Evolutionary conservation across 2,113 vertebrate species (phyloP), one percentile per base, ranked within the genome.

Genomic region (Melanostigma gelatinosum): DNA sequence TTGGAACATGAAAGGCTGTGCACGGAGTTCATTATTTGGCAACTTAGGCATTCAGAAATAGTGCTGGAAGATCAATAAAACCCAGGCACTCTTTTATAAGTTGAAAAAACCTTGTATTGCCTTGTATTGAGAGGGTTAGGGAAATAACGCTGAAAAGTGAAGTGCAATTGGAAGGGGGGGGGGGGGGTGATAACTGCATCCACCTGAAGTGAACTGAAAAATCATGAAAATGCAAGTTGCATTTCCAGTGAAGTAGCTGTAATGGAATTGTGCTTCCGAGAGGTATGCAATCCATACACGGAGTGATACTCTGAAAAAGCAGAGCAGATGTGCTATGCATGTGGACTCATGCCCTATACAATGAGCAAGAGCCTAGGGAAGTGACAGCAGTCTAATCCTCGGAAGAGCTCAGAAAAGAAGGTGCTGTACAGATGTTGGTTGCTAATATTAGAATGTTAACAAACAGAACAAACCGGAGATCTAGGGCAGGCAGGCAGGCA

Each of bases 1-100:
- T 72, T 54, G 32, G 78, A 85, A 78, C 75, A 63, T 80, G n/a
- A 80, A 75, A 75, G 54, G 55, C 38, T 72, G 18, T 42, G 32
- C 40, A 2, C 29, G 18, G 22, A 74, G 65, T 70, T 74, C 63
- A 75, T 72, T 62, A 52, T 46, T 63, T 16, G 9, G 64, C 6
- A 64, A 48, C 36, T 42, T 63, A 29, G n/a, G 55, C 22, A 70
- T 44, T 29, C 29, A 71, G 48, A 77, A 77, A 79, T 42, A 58
- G 36, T 4, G 36, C 34, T 22, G 6, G 24, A 58, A 60, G 3
- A 66, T 42, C 34, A 67, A 66, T 67, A 67, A 36, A n/a, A 72
- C 24, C 0, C 15, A 34, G 62, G 32, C 3, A 16, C 13, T 4
- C 71, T 75, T 29, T 75, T 54, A 20, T 11, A 42, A 38, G 16